Evolutionary conservation across 1,140 invertebrate genomes (phyloP).

Genomic region (Amphibalanus amphitrite): DNA sequence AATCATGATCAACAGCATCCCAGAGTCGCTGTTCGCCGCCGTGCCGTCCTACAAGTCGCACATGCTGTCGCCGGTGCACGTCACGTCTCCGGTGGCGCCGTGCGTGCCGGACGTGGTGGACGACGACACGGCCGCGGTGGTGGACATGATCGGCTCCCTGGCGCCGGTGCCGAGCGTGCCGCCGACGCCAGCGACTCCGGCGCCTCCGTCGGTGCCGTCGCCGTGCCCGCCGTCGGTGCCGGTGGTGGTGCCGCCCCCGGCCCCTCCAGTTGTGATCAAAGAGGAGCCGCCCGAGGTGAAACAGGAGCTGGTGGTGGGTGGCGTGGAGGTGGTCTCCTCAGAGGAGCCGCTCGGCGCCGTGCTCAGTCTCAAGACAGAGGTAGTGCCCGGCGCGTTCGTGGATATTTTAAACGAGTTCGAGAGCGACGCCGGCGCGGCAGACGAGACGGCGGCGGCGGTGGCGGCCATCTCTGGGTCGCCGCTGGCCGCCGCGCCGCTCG

Average conservation of each 20-base stretch:
- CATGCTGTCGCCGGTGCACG: conserved; percentile 1
- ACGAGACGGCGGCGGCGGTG: background rate
- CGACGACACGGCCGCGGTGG: background rate
- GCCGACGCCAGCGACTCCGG: background rate
- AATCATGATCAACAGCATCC: conserved; percentile 3
- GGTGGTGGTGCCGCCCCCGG: too few relatives aligned
- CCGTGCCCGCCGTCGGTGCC: background rate
- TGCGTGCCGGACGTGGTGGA: background rate
- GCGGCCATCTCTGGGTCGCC: background rate
- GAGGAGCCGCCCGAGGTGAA: background rate
- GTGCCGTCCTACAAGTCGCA: background rate
- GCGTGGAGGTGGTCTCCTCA: background rate
- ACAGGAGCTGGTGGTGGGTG: background rate
- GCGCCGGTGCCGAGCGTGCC: background rate
- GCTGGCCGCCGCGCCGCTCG: background rate
- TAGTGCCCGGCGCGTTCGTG: background rate
- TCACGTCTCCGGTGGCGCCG: background rate
- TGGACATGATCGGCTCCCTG: background rate
- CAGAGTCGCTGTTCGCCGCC: conserved; percentile 2
- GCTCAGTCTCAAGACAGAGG: background rate
- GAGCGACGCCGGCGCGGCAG: background rate
- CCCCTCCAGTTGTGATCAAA: background rate
- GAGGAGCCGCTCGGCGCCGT: background rate
- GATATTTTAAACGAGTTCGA: background rate
- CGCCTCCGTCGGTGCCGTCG: background rate